These are phyloP conservation scores for Montipora sp. DNA, from an alignment of 64 coral and sea anemone genomes.

Conservation along the genomic window DNA sequence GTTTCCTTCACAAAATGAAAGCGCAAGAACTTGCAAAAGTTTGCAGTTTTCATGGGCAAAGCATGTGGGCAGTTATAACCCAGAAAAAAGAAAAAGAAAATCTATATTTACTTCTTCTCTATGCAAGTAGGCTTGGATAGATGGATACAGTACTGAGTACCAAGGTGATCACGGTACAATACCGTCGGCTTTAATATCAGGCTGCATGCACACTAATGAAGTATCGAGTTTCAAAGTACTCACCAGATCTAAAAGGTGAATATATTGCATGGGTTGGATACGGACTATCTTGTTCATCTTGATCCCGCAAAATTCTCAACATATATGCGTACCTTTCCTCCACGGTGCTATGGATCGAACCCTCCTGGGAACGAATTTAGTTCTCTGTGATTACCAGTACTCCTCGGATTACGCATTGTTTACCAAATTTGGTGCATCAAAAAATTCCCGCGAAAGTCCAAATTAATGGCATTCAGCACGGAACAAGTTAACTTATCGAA, in stretches of 20 bases:
- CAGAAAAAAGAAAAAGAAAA: too few relatives aligned
- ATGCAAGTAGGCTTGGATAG: too few relatives aligned
- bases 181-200: too few relatives aligned
- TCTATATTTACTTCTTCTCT: too few relatives aligned
- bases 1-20: too few relatives aligned
- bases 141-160: too few relatives aligned
- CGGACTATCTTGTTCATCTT: conserved; percentile 95
- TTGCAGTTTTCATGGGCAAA: too few relatives aligned
- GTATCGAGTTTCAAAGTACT: conserved; percentile 4
- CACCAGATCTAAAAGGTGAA: conserved; percentile 94
- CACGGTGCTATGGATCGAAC: not conserved
- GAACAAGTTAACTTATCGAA: not conserved
- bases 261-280: conserved; percentile 88
- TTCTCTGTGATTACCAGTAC: conserved; percentile 6
- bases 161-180: too few relatives aligned
- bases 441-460: conserved; percentile 69
- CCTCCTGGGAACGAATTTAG: not conserved
- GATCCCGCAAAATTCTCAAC: not conserved
- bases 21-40: too few relatives aligned
- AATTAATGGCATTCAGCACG: not conserved
- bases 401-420: not conserved
- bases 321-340: too few relatives aligned
- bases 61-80: too few relatives aligned
- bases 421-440: conserved; percentile 32
- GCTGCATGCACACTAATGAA: not conserved